Percentiles rank a stretch among this genome's conserved stretches.
These are phyloP conservation scores for Macroramphosus scolopax DNA, from an alignment of 2,797 vertebrate genomes.

Conservation along the genomic window DNA sequence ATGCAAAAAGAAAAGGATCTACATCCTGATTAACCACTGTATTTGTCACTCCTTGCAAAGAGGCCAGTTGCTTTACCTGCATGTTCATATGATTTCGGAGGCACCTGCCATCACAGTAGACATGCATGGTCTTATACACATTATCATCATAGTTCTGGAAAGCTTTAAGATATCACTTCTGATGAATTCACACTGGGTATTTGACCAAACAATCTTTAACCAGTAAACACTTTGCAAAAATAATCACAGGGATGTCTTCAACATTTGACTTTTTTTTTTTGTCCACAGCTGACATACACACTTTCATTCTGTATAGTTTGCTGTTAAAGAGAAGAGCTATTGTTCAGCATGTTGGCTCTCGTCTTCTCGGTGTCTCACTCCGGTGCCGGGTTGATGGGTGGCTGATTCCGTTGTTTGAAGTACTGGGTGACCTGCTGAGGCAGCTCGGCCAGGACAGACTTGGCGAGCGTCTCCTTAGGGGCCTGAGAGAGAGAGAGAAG, in stretches of 20 bases:
- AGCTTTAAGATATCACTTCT: constrained; percentile 22
- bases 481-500: constrained; percentile 75
- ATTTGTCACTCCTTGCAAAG: constrained; percentile 10
- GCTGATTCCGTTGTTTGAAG: constrained; percentile 94
- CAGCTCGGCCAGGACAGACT: constrained; percentile 94
- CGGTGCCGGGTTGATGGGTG: constrained; percentile 83
- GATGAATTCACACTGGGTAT: constrained; percentile 37
- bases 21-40: constrained; percentile 21
- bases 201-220: constrained; percentile 30
- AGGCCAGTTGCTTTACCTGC: constrained; percentile 34
- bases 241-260: constrained; percentile 25
- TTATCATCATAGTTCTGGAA: constrained; percentile 23
- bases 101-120: constrained; percentile 21
- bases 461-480: constrained; percentile 96
- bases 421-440: constrained; percentile 98
- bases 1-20: constrained; percentile 1
- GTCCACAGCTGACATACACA: constrained; percentile 38
- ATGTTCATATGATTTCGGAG: constrained; percentile 24
- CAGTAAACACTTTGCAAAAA: constrained; percentile 27
- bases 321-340: constrained; percentile 34
- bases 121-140: constrained; percentile 26
- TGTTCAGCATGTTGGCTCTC: constrained; percentile 30
- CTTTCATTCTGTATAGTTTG: constrained; percentile 36
- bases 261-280: constrained; percentile 30
- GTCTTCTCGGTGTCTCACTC: constrained; percentile 72